Evolutionary conservation across 2,888 invertebrate genomes (phyloP).

Genomic region (Metallyticus violacea): DNA sequence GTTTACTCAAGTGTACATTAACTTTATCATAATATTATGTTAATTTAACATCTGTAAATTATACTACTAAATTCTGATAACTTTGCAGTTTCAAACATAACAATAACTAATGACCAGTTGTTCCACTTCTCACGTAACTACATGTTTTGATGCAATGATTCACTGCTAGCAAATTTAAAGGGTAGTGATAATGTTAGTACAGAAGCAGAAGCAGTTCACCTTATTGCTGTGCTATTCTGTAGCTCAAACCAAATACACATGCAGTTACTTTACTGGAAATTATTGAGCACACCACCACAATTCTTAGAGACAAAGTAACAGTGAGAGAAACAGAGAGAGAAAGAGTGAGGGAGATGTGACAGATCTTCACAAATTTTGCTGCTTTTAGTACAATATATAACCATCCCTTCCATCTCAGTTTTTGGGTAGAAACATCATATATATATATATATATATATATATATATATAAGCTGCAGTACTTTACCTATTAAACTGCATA

Average conservation of each 20-base stretch:
- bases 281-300: neutral
- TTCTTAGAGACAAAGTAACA: neutral
- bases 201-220: neutral
- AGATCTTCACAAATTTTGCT: neutral
- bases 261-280: neutral
- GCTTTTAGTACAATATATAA: too few species aligned
- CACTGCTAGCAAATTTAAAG: constrained; percentile 1
- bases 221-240: neutral
- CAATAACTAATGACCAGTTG: neutral
- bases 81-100: neutral
- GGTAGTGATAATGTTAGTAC: constrained; percentile 9
- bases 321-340: neutral
- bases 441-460: too few species aligned
- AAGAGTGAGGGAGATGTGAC: neutral
- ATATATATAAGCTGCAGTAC: too few species aligned
- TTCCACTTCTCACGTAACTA: constrained; percentile 21
- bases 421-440: too few species aligned
- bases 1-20: neutral
- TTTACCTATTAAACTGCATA: too few species aligned
- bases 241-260: neutral
- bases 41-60: neutral
- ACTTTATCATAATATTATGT: neutral
- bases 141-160: constrained; percentile 1
- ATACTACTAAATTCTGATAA: neutral
- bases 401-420: too few species aligned